Evolutionary conservation across 2,113 vertebrate species (phyloP).

Genomic region (Rutilus rutilus): DNA sequence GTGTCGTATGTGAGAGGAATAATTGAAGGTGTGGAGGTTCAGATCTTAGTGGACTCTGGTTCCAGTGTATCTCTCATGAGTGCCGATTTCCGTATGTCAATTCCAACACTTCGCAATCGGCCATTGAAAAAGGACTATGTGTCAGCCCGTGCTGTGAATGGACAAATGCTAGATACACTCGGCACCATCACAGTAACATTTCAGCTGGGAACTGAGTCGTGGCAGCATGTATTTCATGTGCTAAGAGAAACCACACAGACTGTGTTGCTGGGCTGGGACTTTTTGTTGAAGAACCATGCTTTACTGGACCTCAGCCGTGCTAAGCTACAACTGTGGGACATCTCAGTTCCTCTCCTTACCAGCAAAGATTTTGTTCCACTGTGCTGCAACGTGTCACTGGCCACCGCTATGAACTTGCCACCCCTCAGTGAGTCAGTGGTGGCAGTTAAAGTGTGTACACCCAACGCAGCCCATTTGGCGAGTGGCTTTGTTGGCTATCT

Average conservation of each 20-base stretch:
- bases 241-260: too few species aligned
- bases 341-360: neutral
- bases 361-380: neutral
- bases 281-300: neutral
- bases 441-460: neutral
- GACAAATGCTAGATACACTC: neutral
- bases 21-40: too few species aligned
- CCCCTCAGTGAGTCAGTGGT: conserved; percentile 2
- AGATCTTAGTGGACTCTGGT: too few species aligned
- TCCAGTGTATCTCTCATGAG: too few species aligned
- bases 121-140: neutral
- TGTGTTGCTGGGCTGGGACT: too few species aligned
- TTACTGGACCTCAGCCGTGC: neutral
- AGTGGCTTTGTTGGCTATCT: conserved; percentile 14
- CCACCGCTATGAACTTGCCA: neutral
- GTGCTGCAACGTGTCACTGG: neutral
- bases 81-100: too few species aligned
- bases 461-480: neutral
- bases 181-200: neutral
- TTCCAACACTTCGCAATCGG: neutral
- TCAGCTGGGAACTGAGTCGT: neutral
- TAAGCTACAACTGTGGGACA: neutral
- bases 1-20: too few species aligned
- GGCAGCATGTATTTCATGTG: too few species aligned
- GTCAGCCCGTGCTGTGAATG: neutral